A percentile compares a stretch with the other conserved stretches of the same genome.
Conservation (phyloP, 2,113 vertebrate genomes). For the Dissostichus mawsoni region DNA sequence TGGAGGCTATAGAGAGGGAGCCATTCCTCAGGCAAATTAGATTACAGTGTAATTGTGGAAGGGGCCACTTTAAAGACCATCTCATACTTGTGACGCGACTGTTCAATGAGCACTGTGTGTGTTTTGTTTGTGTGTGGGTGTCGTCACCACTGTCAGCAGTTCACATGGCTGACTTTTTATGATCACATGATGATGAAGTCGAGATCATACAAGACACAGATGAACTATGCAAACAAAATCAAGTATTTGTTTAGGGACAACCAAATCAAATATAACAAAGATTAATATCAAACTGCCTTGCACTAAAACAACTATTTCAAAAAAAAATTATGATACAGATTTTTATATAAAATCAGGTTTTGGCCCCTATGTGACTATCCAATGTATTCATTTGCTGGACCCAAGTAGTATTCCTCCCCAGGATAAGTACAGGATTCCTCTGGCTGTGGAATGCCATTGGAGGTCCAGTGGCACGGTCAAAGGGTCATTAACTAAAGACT, state of each 20-base stretch:
- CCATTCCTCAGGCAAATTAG: constrained; percentile 7
- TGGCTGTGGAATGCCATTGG: constrained; percentile 39
- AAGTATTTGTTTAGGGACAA: background rate
- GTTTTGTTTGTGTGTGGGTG: constrained; percentile 19
- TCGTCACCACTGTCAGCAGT: constrained; percentile 57
- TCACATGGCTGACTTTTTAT: constrained; percentile 45
- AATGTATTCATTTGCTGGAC: background rate
- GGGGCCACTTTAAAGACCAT: constrained; percentile 3
- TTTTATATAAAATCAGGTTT: background rate
- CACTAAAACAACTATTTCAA: background rate
- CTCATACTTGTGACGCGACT: constrained; percentile 3
- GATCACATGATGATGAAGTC: constrained; percentile 60
- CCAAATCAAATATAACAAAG: background rate
- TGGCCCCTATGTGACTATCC: constrained; percentile 1
- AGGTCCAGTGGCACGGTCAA: constrained; percentile 27
- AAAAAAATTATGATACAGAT: background rate
- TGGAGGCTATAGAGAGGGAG: background rate
- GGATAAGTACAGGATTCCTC: background rate
- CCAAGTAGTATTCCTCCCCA: background rate
- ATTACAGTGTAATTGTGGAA: constrained; percentile 23
- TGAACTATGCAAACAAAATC: background rate
- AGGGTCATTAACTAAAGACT: constrained; percentile 20
- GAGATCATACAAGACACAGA: background rate
- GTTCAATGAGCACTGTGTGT: constrained; percentile 32
- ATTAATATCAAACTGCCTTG: background rate